phyloP scores from a whole-genome alignment of 2,888 invertebrate species.

The Drosophila eohydei region DNA sequence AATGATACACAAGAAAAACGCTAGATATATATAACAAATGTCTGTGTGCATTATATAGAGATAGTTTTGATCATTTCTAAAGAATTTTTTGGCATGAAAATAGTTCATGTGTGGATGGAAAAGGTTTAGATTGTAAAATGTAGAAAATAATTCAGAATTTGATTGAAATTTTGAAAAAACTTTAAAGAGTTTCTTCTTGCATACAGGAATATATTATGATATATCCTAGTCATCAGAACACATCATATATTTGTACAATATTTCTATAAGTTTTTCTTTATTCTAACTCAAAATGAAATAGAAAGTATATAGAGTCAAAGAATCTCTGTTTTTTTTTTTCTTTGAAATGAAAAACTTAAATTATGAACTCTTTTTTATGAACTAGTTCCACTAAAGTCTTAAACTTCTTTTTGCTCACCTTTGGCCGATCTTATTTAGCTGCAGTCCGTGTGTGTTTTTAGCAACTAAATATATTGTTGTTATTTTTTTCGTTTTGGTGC shows the following conservation, averaged over 20 bases:
- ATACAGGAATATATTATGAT: neutral
- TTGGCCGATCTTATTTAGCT: conserved; percentile 25
- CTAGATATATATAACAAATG: neutral
- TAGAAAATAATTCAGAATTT: neutral
- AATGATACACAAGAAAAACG: neutral
- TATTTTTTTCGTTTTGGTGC: neutral
- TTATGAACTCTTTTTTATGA: neutral
- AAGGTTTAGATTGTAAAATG: neutral
- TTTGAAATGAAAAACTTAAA: neutral
- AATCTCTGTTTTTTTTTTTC: neutral
- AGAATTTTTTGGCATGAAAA: neutral
- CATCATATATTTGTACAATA: neutral
- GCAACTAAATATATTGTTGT: conserved; percentile 6
- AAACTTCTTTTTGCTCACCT: neutral
- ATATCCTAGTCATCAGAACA: neutral
- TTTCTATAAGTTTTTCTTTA: neutral
- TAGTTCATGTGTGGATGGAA: neutral
- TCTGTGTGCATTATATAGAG: too few relatives aligned
- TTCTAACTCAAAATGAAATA: neutral
- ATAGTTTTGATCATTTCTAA: neutral
- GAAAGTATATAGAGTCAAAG: neutral
- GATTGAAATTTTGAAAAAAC: neutral
- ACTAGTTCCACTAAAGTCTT: neutral
- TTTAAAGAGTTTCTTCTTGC: neutral
- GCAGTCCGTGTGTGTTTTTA: conserved; percentile 7